Conservation (phyloP, 1,140 invertebrate genomes). For the Solenopsis fugax region DNA sequence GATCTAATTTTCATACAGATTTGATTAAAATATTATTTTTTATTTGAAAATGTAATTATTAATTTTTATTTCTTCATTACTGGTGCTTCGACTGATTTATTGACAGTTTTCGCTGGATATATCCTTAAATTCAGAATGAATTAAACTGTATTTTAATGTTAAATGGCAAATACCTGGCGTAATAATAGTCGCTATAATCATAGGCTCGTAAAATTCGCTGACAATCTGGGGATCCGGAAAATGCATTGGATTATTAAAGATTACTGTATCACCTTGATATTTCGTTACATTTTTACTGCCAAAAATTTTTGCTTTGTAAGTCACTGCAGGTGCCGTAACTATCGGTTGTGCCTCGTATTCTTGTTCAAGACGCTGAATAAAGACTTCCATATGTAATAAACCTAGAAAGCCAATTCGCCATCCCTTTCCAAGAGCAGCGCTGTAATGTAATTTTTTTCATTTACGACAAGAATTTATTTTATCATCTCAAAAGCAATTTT, state of each 20-base stretch:
- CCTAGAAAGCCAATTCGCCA: conserved; percentile 98
- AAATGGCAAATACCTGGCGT: conserved; percentile 88
- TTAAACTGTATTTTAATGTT: not conserved
- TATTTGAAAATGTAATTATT: not conserved
- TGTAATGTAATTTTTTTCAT: conserved; percentile 80
- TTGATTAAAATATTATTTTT: not conserved
- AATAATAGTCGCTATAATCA: conserved; percentile 96
- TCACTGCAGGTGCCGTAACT: conserved; percentile 97
- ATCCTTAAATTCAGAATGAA: not conserved
- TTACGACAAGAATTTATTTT: not conserved
- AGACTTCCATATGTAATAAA: conserved; percentile 98
- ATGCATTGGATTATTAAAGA: conserved; percentile 94
- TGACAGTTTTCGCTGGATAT: no score
- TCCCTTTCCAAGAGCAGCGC: conserved; percentile 97
- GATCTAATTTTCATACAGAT: not conserved
- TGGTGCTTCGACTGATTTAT: no score
- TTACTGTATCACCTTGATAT: conserved; percentile 90
- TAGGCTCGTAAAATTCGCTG: conserved; percentile 94
- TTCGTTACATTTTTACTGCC: conserved; percentile 89
- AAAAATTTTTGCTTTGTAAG: conserved; percentile 94
- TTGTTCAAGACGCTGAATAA: conserved; percentile 96
- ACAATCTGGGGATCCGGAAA: conserved; percentile 91
- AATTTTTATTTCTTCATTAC: not conserved
- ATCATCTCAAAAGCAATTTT: not conserved
- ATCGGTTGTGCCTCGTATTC: conserved; percentile 96